Percentiles rank a stretch among this genome's conserved stretches.
These are phyloP conservation scores for Bufo gargarizans DNA, from an alignment of 2,113 vertebrate species.

Conservation along the genomic window DNA sequence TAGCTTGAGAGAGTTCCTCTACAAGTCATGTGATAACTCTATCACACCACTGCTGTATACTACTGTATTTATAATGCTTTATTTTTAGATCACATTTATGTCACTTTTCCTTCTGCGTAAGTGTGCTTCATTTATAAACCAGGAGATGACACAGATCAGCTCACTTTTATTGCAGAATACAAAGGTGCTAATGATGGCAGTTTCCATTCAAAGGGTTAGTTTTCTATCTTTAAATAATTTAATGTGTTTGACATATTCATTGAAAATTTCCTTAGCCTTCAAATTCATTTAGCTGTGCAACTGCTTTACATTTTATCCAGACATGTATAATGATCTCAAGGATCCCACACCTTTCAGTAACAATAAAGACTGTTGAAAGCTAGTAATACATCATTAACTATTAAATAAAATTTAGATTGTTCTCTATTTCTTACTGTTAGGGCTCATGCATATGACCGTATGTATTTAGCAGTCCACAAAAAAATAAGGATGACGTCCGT, in stretches of 20 bases:
- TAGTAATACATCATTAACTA: no score
- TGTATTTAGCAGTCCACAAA: no score
- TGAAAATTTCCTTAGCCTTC: neutral
- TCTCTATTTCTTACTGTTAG: no score
- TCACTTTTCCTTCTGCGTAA: neutral
- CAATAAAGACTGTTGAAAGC: no score
- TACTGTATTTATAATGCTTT: neutral
- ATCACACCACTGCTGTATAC: neutral
- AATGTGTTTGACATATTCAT: neutral
- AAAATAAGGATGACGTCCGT: no score
- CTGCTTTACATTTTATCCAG: neutral
- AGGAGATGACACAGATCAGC: neutral
- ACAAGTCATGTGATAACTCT: neutral
- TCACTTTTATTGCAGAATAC: neutral
- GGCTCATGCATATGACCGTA: no score
- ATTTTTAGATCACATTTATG: slow-evolving; percentile 34
- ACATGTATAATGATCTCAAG: neutral
- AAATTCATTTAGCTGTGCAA: neutral
- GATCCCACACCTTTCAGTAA: neutral
- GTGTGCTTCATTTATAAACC: slow-evolving; percentile 11
- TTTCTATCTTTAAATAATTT: neutral
- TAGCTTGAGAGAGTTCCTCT: neutral
- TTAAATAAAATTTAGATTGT: no score
- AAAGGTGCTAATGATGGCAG: neutral
- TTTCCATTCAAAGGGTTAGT: neutral